Percentiles rank a stretch among this genome's conserved stretches.
Conservation (phyloP, 1,140 invertebrate species). For the Acromyrmex charruanus region DNA sequence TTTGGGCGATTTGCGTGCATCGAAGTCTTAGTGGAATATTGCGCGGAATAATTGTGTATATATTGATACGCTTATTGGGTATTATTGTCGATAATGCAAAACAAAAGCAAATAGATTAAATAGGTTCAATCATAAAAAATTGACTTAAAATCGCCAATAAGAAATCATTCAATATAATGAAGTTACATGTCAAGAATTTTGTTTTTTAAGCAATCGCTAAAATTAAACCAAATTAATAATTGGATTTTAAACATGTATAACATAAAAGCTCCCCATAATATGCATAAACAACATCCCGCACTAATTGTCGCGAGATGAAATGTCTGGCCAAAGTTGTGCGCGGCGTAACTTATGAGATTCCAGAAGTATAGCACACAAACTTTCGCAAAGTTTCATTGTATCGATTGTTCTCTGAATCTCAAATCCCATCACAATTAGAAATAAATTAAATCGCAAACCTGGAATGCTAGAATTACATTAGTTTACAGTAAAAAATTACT, state of each 20-base stretch:
- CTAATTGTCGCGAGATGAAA: conserved; percentile 33
- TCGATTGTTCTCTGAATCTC: conserved; percentile 30
- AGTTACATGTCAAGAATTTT: neutral
- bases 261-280: neutral
- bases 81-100: neutral
- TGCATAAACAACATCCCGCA: neutral
- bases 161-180: neutral
- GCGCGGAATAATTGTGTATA: conserved; percentile 1
- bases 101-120: neutral
- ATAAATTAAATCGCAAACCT: neutral
- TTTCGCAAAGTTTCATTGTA: conserved; percentile 12
- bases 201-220: neutral
- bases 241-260: neutral
- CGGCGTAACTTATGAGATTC: conserved; percentile 21
- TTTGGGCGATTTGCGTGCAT: conserved; percentile 1
- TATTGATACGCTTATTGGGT: neutral
- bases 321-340: conserved; percentile 28
- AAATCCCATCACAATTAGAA: neutral
- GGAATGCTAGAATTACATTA: too few relatives aligned
- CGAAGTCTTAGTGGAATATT: neutral
- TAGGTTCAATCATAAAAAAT: neutral
- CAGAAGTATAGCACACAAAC: conserved; percentile 18
- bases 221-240: neutral
- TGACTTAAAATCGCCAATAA: neutral
- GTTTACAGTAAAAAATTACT: too few relatives aligned